Evolutionary conservation across 2,888 invertebrate genomes (phyloP).

Genomic region (Cantharis rufa): DNA sequence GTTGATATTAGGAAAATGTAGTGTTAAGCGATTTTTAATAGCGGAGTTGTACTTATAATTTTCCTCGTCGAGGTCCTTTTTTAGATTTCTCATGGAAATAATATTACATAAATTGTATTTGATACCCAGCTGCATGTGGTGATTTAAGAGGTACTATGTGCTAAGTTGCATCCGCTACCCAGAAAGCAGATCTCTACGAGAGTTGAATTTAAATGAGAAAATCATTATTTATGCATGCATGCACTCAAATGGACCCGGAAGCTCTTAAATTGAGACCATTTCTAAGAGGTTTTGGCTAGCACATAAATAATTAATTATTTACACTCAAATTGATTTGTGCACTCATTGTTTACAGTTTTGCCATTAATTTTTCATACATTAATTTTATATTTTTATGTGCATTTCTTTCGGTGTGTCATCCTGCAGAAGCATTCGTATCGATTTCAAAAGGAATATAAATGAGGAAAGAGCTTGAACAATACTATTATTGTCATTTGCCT

Average conservation of each 20-base stretch:
- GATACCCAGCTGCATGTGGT: conserved; percentile 26
- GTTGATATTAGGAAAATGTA: not conserved
- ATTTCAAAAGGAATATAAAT: conserved; percentile 20
- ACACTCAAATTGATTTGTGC: conserved; percentile 5
- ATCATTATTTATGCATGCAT: conserved; percentile 30
- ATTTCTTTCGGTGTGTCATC: conserved; percentile 22
- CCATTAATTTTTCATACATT: conserved; percentile 17
- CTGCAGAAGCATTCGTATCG: conserved; percentile 23
- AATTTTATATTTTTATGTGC: conserved; percentile 21
- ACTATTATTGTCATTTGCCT: conserved; percentile 7
- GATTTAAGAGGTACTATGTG: conserved; percentile 15
- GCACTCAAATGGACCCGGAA: conserved; percentile 31
- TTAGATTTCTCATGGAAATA: not conserved
- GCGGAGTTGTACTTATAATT: not conserved
- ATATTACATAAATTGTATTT: not conserved
- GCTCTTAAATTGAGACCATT: conserved; percentile 24
- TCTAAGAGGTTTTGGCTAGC: conserved; percentile 19
- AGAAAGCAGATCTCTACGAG: conserved; percentile 17
- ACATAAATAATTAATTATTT: conserved; percentile 26
- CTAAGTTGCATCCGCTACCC: conserved; percentile 23
- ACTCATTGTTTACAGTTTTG: conserved; percentile 8
- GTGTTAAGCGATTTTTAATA: not conserved
- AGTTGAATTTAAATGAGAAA: conserved; percentile 22
- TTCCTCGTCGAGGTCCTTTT: not conserved
- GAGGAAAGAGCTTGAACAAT: conserved; percentile 14